Percentiles rank a stretch among this genome's conserved stretches.
These are phyloP conservation scores for Callocephalon fimbriatum DNA, from an alignment of 2,113 vertebrate genomes.

Conservation along the genomic window DNA sequence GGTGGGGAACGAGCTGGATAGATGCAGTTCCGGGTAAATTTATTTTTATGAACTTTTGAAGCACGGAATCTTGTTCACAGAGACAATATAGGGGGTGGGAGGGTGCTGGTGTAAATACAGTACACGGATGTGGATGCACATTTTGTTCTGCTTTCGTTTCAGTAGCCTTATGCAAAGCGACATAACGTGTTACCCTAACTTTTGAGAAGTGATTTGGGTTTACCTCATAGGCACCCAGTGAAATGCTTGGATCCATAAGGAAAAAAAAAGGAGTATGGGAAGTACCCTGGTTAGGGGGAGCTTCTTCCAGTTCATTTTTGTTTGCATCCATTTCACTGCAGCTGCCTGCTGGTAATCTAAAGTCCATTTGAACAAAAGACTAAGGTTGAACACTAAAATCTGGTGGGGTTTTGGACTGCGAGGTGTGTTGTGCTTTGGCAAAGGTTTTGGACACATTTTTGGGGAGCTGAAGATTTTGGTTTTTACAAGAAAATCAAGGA, in stretches of 20 bases:
- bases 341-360: background rate
- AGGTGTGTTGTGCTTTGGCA: background rate
- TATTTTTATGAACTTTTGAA: constrained; percentile 78
- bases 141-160: constrained; percentile 24
- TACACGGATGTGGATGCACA: background rate
- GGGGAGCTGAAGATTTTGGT: fast-evolving
- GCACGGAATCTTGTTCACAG: constrained; percentile 40
- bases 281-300: background rate
- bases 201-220: background rate
- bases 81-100: constrained; percentile 21
- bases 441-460: background rate
- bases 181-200: background rate
- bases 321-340: background rate
- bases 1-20: constrained; percentile 17
- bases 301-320: background rate
- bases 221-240: background rate
- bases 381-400: background rate
- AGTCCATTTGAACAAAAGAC: background rate
- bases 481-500: background rate
- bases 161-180: background rate
- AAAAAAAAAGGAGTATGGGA: background rate
- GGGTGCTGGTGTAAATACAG: background rate
- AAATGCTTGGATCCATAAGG: background rate
- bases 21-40: constrained; percentile 60
- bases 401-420: background rate